A percentile compares a stretch with the other conserved stretches of the same genome.
phyloP scores from a whole-genome alignment of 64 coral and sea anemone genomes.

The Catalaphyllia jardinei region DNA sequence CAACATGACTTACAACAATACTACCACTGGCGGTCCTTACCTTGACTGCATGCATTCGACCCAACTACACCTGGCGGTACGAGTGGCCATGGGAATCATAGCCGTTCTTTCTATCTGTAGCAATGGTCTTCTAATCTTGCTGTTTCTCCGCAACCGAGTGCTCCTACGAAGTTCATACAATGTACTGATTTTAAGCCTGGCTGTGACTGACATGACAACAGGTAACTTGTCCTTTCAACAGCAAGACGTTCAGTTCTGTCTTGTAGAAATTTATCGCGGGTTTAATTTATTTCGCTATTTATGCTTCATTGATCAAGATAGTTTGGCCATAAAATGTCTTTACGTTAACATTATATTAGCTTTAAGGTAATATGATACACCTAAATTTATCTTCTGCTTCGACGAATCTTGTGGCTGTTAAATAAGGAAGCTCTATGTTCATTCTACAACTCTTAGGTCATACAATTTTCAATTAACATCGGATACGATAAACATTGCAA shows the following conservation, averaged over 20 bases:
- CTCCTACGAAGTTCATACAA: slow-evolving; percentile 60
- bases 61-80: slow-evolving; percentile 50
- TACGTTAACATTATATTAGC: no score
- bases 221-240: neutral
- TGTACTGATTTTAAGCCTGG: slow-evolving; percentile 60
- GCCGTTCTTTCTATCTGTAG: slow-evolving; percentile 41
- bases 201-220: slow-evolving; percentile 55
- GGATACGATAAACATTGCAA: no score
- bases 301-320: no score
- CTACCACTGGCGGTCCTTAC: neutral
- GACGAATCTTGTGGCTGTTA: no score
- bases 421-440: no score
- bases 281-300: no score
- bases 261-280: no score
- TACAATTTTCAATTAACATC: no score
- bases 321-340: neutral
- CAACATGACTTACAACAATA: slow-evolving; percentile 18
- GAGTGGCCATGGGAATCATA: slow-evolving; percentile 51
- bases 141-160: slow-evolving; percentile 35
- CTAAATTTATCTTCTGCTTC: no score
- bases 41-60: neutral
- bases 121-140: slow-evolving; percentile 36
- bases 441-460: no score
- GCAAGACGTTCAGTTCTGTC: no score
- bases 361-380: no score